Percentiles rank a stretch among this genome's conserved stretches.
These are phyloP conservation scores for Hypotaenidia philippensis DNA, from an alignment of 2,797 vertebrate genomes.

Conservation along the genomic window DNA sequence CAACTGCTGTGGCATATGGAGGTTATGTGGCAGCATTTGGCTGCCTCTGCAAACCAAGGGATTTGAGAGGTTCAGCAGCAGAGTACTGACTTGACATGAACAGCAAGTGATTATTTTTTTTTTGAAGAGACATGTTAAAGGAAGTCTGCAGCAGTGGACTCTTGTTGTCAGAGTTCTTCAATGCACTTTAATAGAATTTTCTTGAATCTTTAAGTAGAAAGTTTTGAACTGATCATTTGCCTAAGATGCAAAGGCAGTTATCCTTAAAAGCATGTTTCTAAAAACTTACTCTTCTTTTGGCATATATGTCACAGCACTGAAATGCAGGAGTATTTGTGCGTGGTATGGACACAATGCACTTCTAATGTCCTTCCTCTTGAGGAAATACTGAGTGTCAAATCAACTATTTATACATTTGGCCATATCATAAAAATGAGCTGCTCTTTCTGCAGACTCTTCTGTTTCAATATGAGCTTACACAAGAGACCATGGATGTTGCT, in stretches of 20 bases:
- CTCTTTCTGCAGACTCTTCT: background rate
- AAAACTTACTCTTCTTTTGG: background rate
- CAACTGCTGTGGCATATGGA: background rate
- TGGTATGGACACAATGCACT: background rate
- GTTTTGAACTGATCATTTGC: background rate
- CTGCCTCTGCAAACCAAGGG: background rate
- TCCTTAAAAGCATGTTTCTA: background rate
- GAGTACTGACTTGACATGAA: background rate
- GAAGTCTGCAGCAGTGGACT: background rate
- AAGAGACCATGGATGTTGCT: background rate
- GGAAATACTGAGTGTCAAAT: background rate
- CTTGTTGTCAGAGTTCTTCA: background rate
- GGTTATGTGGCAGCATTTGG: background rate
- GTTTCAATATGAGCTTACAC: background rate
- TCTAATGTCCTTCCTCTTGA: background rate
- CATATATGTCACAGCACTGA: background rate
- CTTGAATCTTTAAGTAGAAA: background rate
- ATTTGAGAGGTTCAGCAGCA: background rate
- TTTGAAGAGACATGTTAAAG: background rate
- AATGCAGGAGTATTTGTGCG: background rate
- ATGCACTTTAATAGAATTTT: background rate
- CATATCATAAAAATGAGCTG: background rate
- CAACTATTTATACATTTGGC: background rate
- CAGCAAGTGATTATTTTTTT: background rate
- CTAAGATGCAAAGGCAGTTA: background rate